Evolutionary conservation across 2,113 vertebrate genomes (phyloP).

Genomic region (Grammomys surdaster): DNA sequence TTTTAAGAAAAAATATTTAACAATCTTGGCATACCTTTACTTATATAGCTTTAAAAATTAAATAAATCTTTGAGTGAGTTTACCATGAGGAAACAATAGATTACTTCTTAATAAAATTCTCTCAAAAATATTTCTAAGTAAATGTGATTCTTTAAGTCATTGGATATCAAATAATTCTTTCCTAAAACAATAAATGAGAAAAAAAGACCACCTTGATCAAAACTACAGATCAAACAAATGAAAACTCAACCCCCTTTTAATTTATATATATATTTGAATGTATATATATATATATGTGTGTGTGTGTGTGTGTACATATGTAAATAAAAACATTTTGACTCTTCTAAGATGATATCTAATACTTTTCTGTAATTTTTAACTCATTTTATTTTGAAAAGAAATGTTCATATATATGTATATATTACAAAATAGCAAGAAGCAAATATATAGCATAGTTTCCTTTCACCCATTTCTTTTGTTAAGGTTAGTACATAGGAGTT

Average conservation of each 20-base stretch:
- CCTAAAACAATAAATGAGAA: background rate
- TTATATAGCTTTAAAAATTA: too few species aligned
- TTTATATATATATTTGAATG: too few species aligned
- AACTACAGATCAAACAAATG: background rate
- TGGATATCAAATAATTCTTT: slow-evolving; percentile 27
- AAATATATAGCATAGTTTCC: background rate
- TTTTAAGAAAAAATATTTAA: background rate
- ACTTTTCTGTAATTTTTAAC: background rate
- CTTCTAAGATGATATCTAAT: background rate
- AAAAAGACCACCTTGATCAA: background rate
- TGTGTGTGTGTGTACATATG: too few species aligned
- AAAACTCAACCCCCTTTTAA: background rate
- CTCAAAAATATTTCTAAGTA: background rate
- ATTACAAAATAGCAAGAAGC: too few species aligned
- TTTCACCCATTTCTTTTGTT: background rate
- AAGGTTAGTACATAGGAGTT: background rate
- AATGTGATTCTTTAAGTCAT: background rate
- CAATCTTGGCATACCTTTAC: background rate
- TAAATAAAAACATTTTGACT: background rate
- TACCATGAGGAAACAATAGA: background rate
- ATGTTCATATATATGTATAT: background rate
- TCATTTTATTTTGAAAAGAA: background rate
- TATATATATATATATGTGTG: too few species aligned
- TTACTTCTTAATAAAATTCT: background rate
- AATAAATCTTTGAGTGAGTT: background rate